Evolutionary conservation across 2,888 invertebrate species (phyloP), one percentile per base, ranked within the genome.

Genomic region (Himalopsyche kuldschensis): DNA sequence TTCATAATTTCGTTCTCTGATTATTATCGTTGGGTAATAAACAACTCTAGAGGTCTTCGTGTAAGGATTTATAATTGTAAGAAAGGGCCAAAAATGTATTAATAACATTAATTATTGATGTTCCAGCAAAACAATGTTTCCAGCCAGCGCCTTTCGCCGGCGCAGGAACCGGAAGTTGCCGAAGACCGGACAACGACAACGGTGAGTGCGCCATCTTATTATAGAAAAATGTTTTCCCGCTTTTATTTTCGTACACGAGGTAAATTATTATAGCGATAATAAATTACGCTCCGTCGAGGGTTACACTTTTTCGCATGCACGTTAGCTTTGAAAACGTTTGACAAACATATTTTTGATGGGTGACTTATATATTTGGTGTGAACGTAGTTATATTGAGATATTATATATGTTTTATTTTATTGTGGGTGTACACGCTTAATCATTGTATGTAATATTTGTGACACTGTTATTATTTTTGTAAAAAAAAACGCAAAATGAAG

Each of bases 91-190:
- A 27, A 27, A 27, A 30, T 69, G 10, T 11, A 27, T 69, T 27
- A 69, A 27, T 69, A 30, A 69, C 27, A 69, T 30, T 69, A 69
- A 27, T 30, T 11, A 30, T 69, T 69, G 24, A 46, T 78, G 78
- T 78, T 79, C 48, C 81, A 81, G 76, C 84, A 83, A 77, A 86
- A 86, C 84, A 86, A 86, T 85, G 86, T 84, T n/a, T 75, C 84
- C 32, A 84, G 80, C 75, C 86, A 79, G 78, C 79, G 82, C 78
- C 82, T 85, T 84, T 86, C 86, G 47, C 86, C 86, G 63, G 75
- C 86, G 75, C 84, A 78, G 80, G 85, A 85, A 80, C 30, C 77
- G 81, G 86, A 84, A 75, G 81, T 83, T 46, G 81, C 79, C 78
- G 84, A 82, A 27, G 86, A 84, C 15, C 77, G 82, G 77, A 83